A percentile compares a stretch with the other conserved stretches of the same genome.
Evolutionary conservation across 2,888 invertebrate species (phyloP).

Genomic region (Hyles lineata): DNA sequence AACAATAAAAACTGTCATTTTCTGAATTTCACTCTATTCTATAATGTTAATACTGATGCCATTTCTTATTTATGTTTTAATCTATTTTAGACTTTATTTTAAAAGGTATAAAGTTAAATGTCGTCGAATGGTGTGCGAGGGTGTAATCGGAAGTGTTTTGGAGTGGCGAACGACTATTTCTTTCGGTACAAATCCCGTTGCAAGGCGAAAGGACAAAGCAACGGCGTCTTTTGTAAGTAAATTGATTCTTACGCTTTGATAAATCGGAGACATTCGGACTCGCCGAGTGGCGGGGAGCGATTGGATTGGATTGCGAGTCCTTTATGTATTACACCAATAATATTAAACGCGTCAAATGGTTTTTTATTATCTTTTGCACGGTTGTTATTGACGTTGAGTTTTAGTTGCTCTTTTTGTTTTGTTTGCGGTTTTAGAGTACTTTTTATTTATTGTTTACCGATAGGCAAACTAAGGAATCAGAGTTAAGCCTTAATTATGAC

Average conservation of each 20-base stretch:
- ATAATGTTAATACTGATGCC: not conserved
- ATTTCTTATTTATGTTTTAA: not conserved
- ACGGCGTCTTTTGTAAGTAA: slow-evolving; percentile 33
- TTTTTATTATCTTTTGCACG: slow-evolving; percentile 1
- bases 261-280: slow-evolving; percentile 31
- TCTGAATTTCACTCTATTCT: slow-evolving; percentile 19
- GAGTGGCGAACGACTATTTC: slow-evolving; percentile 26
- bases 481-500: too few species aligned
- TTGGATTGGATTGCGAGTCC: slow-evolving; percentile 33
- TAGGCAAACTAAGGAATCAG: too few species aligned
- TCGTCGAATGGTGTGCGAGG: not conserved
- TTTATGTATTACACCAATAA: slow-evolving; percentile 21
- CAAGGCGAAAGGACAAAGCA: slow-evolving; percentile 28
- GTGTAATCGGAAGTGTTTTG: slow-evolving; percentile 21
- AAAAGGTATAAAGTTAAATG: slow-evolving; percentile 2
- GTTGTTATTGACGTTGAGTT: not conserved
- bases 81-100: not conserved
- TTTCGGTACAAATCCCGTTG: slow-evolving; percentile 18
- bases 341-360: slow-evolving; percentile 14
- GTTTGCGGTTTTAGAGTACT: not conserved
- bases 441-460: not conserved
- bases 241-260: slow-evolving; percentile 42
- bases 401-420: not conserved
- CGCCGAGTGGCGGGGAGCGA: slow-evolving; percentile 37
- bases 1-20: slow-evolving; percentile 29